phyloP scores from a whole-genome alignment of 30 jellyfish, hydroid and myxozoan genomes.

The Clytia hemisphaerica region DNA sequence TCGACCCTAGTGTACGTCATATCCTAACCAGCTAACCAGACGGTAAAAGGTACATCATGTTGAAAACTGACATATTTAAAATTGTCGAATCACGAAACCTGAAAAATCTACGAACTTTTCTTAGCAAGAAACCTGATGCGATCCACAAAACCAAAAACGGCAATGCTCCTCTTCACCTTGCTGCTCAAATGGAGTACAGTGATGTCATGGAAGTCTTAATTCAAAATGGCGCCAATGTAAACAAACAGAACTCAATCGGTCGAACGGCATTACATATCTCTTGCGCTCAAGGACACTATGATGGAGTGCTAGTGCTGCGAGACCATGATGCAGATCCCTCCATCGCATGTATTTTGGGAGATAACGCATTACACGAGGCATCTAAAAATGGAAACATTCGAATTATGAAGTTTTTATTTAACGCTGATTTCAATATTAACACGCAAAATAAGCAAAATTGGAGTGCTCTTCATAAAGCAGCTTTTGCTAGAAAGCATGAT shows the following conservation, averaged over 20 bases:
- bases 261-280: constrained; percentile 29
- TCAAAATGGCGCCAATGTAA: constrained; percentile 12
- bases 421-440: constrained; percentile 13
- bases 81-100: too few relatives aligned
- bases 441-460: constrained; percentile 30
- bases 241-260: constrained; percentile 9
- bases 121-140: too few relatives aligned
- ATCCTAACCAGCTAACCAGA: too few relatives aligned
- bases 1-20: too few relatives aligned
- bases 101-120: too few relatives aligned
- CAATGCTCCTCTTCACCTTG: constrained; percentile 31
- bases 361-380: constrained; percentile 31
- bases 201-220: constrained; percentile 4
- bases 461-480: constrained; percentile 36
- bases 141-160: constrained; percentile 6
- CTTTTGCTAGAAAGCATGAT: constrained; percentile 3
- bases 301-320: constrained; percentile 15
- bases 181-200: constrained; percentile 9
- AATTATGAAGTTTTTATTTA: constrained; percentile 1
- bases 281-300: constrained; percentile 21
- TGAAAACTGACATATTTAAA: too few relatives aligned
- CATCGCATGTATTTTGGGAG: constrained; percentile 6
- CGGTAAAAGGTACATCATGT: too few relatives aligned
- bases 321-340: constrained; percentile 43
- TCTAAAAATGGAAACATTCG: constrained; percentile 1